Evolutionary conservation across 2,888 invertebrate genomes (phyloP), one percentile per base, ranked within the genome.

Genomic region (Dromius quadrimaculatus): DNA sequence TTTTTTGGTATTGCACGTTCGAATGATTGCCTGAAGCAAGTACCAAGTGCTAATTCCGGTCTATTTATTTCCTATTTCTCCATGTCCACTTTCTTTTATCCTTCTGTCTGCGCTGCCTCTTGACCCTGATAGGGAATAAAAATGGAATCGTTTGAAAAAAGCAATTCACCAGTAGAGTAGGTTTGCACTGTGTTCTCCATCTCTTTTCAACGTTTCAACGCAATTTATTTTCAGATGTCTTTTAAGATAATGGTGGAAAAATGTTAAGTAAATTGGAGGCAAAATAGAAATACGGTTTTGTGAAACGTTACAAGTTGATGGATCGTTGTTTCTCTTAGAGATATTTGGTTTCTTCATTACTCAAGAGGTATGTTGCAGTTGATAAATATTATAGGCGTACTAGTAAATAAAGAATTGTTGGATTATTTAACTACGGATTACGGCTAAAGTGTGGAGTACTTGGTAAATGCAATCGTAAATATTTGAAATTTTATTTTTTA

Each of bases 181-280:
- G 28, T 8, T 3, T 28, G 28, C 8, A 6, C 28, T 5, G 28
- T 28, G 19, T 11, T n/a, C n/a, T 22, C 22, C n/a, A 1, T 11
- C 15, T 2, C 15, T 41, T 17, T 41, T 41, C 47, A 11, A 5
- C 50, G 23, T 54, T 23, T 54, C 50, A 28, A 28, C 28, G 50
- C 28, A 54, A 54, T 54, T 54, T 54, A 54, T 54, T 54, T 54
- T 54, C 50, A 28, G 50, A 54, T 54, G 50, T 54, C 50, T 54
- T 54, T 54, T 54, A 54, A 54, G 50, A 28, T 54, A 54, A 54
- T 54, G 50, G 50, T 54, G 50, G 28, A 54, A 54, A 54, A 54
- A 54, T 54, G 50, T 54, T 54, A 54, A 54, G 50, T 54, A 28
- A 54, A 54, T 54, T 54, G 50, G 15, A 54, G 50, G 50, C 23